Base-by-base conservation (phyloP, 2,888 invertebrate genomes). In the Ornithoptera alexandrae region DNA sequence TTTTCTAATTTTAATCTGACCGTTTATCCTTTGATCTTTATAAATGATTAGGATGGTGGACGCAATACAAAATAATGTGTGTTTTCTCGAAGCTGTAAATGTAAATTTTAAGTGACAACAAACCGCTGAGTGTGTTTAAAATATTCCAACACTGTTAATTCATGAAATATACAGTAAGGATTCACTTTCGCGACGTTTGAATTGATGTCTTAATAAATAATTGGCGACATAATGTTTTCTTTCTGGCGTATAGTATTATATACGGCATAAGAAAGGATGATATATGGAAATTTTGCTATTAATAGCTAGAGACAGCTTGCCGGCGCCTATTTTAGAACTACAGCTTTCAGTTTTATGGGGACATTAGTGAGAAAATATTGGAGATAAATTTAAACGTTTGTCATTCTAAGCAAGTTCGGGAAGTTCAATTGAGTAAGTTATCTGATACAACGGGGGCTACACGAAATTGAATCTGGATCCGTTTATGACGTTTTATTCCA, bases 391-490 rank as follows among this genome's bases (percentile, higher is more conserved):
- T 60, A 60, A 60, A 56, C 30, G 20, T 70, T 64, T 67, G 60
- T 64, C 67, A 22, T 64, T 64, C 12, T 12, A 65, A 67, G 57
- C 59, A 46, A 58, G 57, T 3, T 24, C 30, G 64, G 46, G 30
- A 64, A 60, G 71, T 69, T 69, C 68, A 78, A 83, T 84, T 78
- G 77, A 81, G 82, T 79, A 82, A 80, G 84, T 84, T 81, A 80
- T 78, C 79, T 76, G 77, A 79, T 82, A 82, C 77, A 75, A 73
- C 74, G 76, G 76, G 70, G 78, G 81, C 81, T 85, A 83, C 80
- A 83, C 80, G 81, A 81, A 85, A 85, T 82, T 79, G 81, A 82
- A 85, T 84, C 80, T 81, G 75, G 65, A 76, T 76, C 67, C 66
- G 74, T 72, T 70, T 78, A 76, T 83, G 82, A 83, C 80, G 85